Evolutionary conservation across 92 coral and sea anemone species (phyloP), one percentile per base, ranked within the genome.

Genomic region (Plumapathes pennacea): DNA sequence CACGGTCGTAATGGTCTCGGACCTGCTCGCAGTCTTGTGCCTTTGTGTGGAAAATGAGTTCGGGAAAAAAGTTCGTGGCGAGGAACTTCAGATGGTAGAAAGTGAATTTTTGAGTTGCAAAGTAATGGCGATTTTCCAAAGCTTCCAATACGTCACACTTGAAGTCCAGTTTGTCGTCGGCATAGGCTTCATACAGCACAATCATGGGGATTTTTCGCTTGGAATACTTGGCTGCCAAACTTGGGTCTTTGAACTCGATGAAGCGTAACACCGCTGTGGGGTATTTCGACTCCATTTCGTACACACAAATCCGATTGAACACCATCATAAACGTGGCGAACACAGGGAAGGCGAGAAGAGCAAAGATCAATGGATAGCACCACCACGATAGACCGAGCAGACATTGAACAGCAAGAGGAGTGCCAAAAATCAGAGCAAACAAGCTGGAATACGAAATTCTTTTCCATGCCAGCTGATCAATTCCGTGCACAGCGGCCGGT

Each of bases 1-100:
- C 99, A 2, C 99, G 99, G 48, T 94, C 90, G 50, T 94, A 94
- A 59, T 94, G 99, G 49, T 86, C 99, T 37, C 99, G 86, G 20
- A 94, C 96, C 50, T 94, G 99, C 25, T 89, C 94, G 43, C 82
- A 85, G 60, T 94, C 99, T 70, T 94, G 99, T 3, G 79, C 42
- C 50, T 80, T 85, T 22, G 99, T 77, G 74, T 94, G 99, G 32
- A 78, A 84, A 50, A 94, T 57, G 64, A 89, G 50, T 67, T 94
- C 99, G 27, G 99, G 99, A 2, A 94, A 29, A 67, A 94, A 94
- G 46, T 76, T 80, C 42, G 72, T 80, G 31, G 86, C 34, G 23
- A 94, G 77, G 41, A 94, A 84, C 50, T 74, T 88, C 62, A 94
- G 46, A 41, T 94, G 99, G 34, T 89, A 77, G 47, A 85, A 70